These are phyloP conservation scores for Chrysotoxum bicinctum DNA, from an alignment of 2,888 invertebrate species.

Conservation along the genomic window DNA sequence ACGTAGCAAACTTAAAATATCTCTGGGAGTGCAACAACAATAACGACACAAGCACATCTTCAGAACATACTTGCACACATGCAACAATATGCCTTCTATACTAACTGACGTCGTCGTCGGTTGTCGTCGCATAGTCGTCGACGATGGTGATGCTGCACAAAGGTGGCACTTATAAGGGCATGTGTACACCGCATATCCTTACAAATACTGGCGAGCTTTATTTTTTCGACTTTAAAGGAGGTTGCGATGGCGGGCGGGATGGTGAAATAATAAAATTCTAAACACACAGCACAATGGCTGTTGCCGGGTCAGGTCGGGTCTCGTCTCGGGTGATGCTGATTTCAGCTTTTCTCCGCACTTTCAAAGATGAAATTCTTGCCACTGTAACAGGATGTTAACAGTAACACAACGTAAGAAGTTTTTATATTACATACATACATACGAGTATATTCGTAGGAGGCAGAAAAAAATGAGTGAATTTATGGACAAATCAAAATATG, in stretches of 20 bases:
- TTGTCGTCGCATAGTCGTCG: not conserved
- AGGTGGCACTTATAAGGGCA: slow-evolving; percentile 53
- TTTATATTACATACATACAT: slow-evolving; percentile 21
- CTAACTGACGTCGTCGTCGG: not conserved
- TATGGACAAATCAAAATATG: slow-evolving; percentile 21
- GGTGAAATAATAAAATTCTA: not conserved
- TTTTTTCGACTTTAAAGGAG: slow-evolving; percentile 8
- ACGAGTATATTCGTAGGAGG: slow-evolving; percentile 2
- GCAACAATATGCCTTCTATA: slow-evolving; percentile 54
- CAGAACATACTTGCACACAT: slow-evolving; percentile 15
- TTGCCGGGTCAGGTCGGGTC: slow-evolving; percentile 24
- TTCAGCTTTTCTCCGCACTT: not conserved
- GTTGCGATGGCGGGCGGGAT: not conserved
- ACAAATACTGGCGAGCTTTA: not conserved
- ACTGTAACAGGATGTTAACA: slow-evolving; percentile 58
- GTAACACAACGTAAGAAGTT: slow-evolving; percentile 46
- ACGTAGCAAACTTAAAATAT: slow-evolving; percentile 45
- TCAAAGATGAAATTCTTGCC: slow-evolving; percentile 27
- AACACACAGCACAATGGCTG: slow-evolving; percentile 44
- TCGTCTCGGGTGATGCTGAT: slow-evolving; percentile 10
- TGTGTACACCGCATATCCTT: slow-evolving; percentile 27
- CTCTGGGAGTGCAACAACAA: slow-evolving; percentile 56
- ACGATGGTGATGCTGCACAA: slow-evolving; percentile 14
- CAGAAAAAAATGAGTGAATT: slow-evolving; percentile 35
- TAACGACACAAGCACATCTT: slow-evolving; percentile 47